These are phyloP conservation scores for Lordiphosa andalusiaca DNA, from an alignment of 2,888 invertebrate genomes.

Conservation along the genomic window DNA sequence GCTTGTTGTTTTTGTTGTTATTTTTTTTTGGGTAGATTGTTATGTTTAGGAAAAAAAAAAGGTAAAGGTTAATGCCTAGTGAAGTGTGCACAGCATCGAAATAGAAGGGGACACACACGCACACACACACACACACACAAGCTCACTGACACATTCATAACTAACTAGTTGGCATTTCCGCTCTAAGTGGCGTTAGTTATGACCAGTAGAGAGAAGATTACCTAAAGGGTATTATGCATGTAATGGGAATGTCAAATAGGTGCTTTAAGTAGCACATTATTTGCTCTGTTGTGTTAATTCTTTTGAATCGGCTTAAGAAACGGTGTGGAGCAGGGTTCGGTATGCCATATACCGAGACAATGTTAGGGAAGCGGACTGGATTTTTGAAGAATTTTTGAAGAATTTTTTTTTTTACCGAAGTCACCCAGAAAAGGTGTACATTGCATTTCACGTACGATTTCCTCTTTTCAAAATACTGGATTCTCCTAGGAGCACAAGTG, in stretches of 20 bases:
- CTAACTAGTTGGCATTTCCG: conserved; percentile 58
- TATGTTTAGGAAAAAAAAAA: conserved; percentile 50
- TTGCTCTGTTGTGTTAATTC: conserved; percentile 11
- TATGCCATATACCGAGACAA: too few species aligned
- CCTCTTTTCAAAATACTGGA: too few species aligned
- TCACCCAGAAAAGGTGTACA: too few species aligned
- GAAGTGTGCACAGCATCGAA: conserved; percentile 68
- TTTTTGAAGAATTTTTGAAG: too few species aligned
- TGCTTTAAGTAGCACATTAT: conserved; percentile 11
- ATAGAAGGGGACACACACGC: conserved; percentile 28
- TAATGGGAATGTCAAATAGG: conserved; percentile 8
- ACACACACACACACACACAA: not conserved
- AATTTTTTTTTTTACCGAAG: too few species aligned
- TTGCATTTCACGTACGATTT: too few species aligned
- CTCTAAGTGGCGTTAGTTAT: conserved; percentile 53
- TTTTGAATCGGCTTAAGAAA: conserved; percentile 1
- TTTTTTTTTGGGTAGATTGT: conserved; percentile 36
- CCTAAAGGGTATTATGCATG: conserved; percentile 19
- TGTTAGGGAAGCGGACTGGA: too few species aligned
- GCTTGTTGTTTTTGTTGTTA: conserved; percentile 21
- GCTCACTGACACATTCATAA: conserved; percentile 12
- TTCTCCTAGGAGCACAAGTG: too few species aligned
- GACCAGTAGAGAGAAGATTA: conserved; percentile 34
- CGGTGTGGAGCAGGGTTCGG: too few species aligned
- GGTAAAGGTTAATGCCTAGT: conserved; percentile 71